A percentile compares a stretch with the other conserved stretches of the same genome.
These are phyloP conservation scores for Spermophilus dauricus DNA, from an alignment of 2,113 vertebrate species.

Conservation along the genomic window DNA sequence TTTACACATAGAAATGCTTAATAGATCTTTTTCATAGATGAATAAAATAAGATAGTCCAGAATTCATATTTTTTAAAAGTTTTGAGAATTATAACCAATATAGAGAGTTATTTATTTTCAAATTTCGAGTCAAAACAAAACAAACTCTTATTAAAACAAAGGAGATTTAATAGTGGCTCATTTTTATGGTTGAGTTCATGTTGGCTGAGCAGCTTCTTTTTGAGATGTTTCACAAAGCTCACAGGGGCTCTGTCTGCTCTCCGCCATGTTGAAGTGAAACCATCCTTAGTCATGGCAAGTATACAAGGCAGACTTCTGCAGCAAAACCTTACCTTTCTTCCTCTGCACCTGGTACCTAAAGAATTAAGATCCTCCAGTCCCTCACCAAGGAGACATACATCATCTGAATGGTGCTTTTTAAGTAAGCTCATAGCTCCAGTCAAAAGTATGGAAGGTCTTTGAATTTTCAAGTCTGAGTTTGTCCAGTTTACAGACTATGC, in stretches of 20 bases:
- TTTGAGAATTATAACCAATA: constrained; percentile 41
- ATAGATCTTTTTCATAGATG: neutral
- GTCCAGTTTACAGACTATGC: neutral
- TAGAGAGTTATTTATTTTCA: neutral
- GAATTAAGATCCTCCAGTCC: neutral
- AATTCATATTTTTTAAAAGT: constrained; percentile 6
- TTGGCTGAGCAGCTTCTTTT: neutral
- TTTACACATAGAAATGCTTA: neutral
- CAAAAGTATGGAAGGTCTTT: neutral
- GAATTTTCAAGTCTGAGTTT: constrained; percentile 21
- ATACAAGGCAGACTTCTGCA: neutral
- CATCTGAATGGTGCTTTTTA: neutral
- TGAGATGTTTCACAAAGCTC: neutral
- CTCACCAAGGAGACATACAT: neutral
- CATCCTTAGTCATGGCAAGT: neutral
- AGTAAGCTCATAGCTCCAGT: neutral
- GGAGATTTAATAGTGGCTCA: neutral
- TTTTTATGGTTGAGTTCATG: neutral
- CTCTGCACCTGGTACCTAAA: neutral
- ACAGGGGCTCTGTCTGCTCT: neutral
- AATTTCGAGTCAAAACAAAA: neutral
- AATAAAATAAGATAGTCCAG: neutral
- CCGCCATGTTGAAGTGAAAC: neutral
- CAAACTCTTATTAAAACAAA: neutral
- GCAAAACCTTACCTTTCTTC: neutral